Evolutionary conservation across 2,113 vertebrate genomes (phyloP).

Genomic region (Ia io): DNA sequence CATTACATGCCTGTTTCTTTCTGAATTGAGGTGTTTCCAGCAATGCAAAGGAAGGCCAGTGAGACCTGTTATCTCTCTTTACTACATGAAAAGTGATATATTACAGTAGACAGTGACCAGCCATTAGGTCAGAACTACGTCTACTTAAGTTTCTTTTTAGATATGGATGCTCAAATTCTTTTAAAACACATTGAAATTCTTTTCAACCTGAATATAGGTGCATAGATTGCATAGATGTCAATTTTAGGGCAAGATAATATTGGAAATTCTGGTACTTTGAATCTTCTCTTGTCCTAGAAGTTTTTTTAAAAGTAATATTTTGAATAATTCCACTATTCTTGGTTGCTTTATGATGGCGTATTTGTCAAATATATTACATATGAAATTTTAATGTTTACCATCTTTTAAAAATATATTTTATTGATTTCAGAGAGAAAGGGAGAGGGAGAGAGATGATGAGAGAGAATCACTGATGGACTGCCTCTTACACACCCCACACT

Average conservation of each 20-base stretch:
- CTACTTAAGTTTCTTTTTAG: constrained; percentile 43
- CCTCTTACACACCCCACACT: too few species aligned
- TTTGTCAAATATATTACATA: too few species aligned
- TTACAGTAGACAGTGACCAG: not conserved
- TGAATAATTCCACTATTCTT: too few species aligned
- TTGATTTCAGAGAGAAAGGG: too few species aligned
- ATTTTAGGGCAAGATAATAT: constrained; percentile 33
- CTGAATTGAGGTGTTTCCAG: not conserved
- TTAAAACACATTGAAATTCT: not conserved
- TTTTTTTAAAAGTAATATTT: not conserved
- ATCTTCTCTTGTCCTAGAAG: not conserved
- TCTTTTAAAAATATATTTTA: too few species aligned
- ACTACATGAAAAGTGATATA: not conserved
- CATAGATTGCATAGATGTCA: constrained; percentile 33
- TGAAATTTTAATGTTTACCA: too few species aligned
- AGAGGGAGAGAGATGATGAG: too few species aligned
- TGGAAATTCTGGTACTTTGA: constrained; percentile 22
- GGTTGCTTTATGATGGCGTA: too few species aligned
- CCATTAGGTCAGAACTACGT: constrained; percentile 13
- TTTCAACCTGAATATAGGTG: constrained; percentile 30
- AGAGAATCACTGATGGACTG: too few species aligned
- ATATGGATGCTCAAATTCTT: constrained; percentile 25
- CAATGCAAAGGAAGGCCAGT: not conserved
- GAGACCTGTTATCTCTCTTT: constrained; percentile 37
- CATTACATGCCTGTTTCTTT: not conserved